Evolutionary conservation across 2,113 vertebrate genomes (phyloP).

Genomic region (Ptilonorhynchus violaceus): DNA sequence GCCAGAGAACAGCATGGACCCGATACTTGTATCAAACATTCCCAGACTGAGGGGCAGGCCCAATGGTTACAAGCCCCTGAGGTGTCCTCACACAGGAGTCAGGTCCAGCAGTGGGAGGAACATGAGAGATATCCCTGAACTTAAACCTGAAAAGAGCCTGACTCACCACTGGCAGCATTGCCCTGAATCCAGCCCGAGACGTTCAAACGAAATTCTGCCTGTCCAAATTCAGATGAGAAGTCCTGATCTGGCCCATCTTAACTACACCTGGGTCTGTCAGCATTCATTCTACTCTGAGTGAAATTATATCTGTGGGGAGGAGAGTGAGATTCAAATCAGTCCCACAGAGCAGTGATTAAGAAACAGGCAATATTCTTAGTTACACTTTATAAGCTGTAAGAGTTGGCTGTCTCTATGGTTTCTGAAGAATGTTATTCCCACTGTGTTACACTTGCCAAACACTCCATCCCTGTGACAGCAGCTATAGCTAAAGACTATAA

Average conservation of each 20-base stretch:
- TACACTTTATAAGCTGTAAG: background rate
- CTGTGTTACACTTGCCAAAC: background rate
- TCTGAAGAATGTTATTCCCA: background rate
- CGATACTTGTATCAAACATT: accelerated
- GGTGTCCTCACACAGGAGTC: background rate
- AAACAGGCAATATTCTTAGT: background rate
- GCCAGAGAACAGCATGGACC: background rate
- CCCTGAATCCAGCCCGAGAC: background rate
- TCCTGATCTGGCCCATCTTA: background rate
- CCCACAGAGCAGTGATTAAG: background rate
- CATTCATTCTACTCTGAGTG: background rate
- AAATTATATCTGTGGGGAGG: background rate
- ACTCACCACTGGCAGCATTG: background rate
- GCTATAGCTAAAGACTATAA: background rate
- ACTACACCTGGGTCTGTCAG: background rate
- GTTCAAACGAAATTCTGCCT: background rate
- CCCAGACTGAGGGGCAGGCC: background rate
- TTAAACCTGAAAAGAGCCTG: background rate
- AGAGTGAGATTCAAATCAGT: background rate
- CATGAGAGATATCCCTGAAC: background rate
- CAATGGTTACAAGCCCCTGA: accelerated
- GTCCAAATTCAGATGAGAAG: background rate
- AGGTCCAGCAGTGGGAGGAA: background rate
- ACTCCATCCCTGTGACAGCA: background rate
- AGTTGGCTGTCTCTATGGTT: background rate